A percentile compares a stretch with the other conserved stretches of the same genome.
phyloP scores from a whole-genome alignment of 2,888 invertebrate species.

The Caenorhabditis sulstoni region DNA sequence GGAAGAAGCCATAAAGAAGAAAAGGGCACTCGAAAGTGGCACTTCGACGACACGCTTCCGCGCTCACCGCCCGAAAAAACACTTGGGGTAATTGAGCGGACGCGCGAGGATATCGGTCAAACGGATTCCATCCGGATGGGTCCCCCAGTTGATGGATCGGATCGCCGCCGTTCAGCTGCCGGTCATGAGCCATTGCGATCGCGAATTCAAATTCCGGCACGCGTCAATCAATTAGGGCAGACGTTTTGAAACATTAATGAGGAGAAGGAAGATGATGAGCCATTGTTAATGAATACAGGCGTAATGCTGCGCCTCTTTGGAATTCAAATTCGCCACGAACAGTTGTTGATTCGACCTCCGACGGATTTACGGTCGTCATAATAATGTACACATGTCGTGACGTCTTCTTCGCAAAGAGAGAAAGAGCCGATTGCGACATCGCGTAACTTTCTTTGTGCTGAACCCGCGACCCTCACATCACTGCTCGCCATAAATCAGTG shows the following conservation, averaged over 20 bases:
- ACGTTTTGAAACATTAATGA: slow-evolving; percentile 39
- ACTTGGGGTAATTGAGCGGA: slow-evolving; percentile 42
- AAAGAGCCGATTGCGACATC: slow-evolving; percentile 33
- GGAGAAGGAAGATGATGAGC: neutral
- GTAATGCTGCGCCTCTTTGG: slow-evolving; percentile 1
- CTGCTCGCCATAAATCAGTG: slow-evolving; percentile 46
- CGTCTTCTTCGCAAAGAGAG: neutral
- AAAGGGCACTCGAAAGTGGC: slow-evolving; percentile 1
- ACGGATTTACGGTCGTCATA: slow-evolving; percentile 30
- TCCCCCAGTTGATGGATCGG: slow-evolving; percentile 18
- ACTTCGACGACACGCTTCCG: slow-evolving; percentile 28
- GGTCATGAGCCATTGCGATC: neutral
- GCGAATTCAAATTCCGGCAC: slow-evolving; percentile 42
- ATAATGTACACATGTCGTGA: slow-evolving; percentile 27
- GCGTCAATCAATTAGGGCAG: slow-evolving; percentile 51
- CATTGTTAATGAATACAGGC: neutral
- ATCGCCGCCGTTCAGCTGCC: slow-evolving; percentile 42
- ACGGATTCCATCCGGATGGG: too few relatives aligned
- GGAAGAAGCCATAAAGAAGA: slow-evolving; percentile 1
- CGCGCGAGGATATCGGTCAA: slow-evolving; percentile 47
- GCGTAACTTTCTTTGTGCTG: slow-evolving; percentile 48
- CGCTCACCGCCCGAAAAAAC: slow-evolving; percentile 5
- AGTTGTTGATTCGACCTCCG: slow-evolving; percentile 13
- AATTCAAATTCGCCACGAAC: slow-evolving; percentile 1
- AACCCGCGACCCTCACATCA: slow-evolving; percentile 23